Percentiles rank a stretch among this genome's conserved stretches.
phyloP scores from a whole-genome alignment of 1,140 invertebrate genomes.

The Prorops nasuta region DNA sequence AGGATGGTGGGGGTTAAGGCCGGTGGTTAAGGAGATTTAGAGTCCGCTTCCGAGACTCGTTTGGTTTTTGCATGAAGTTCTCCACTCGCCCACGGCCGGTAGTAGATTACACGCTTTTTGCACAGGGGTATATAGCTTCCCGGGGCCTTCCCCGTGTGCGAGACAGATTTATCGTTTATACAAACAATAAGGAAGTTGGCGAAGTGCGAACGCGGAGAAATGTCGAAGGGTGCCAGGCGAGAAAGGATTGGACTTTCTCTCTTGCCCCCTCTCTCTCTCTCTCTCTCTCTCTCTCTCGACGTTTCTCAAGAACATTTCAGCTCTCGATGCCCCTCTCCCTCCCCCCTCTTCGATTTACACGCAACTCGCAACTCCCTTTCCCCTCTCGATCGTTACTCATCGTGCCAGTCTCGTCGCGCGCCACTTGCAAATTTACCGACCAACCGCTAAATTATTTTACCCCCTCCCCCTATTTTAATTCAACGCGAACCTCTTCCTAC shows the following conservation, averaged over 20 bases:
- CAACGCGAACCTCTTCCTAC: no score
- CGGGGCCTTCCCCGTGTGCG: slow-evolving; percentile 22
- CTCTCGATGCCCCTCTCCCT: no score
- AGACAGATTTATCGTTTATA: slow-evolving; percentile 35
- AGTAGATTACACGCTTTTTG: slow-evolving; percentile 38
- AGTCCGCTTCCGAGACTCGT: slow-evolving; percentile 15
- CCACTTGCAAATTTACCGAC: no score
- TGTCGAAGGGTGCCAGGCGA: slow-evolving; percentile 7
- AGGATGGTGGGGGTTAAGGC: no score
- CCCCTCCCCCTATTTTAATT: no score
- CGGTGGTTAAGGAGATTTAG: slow-evolving; percentile 25
- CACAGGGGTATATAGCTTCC: slow-evolving; percentile 28
- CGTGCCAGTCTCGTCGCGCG: no score
- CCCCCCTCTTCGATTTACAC: no score
- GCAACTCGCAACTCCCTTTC: no score
- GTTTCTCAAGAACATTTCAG: no score
- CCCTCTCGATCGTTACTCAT: no score
- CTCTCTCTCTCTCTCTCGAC: no score
- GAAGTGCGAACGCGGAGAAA: background rate
- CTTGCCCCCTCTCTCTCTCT: background rate
- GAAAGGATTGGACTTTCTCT: background rate
- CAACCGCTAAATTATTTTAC: no score
- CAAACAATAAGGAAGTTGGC: slow-evolving; percentile 36
- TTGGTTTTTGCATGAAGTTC: slow-evolving; percentile 14
- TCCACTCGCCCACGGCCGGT: slow-evolving; percentile 29